Base-by-base conservation (phyloP, 2,797 vertebrate genomes). In the Microcaecilia unicolor region DNA sequence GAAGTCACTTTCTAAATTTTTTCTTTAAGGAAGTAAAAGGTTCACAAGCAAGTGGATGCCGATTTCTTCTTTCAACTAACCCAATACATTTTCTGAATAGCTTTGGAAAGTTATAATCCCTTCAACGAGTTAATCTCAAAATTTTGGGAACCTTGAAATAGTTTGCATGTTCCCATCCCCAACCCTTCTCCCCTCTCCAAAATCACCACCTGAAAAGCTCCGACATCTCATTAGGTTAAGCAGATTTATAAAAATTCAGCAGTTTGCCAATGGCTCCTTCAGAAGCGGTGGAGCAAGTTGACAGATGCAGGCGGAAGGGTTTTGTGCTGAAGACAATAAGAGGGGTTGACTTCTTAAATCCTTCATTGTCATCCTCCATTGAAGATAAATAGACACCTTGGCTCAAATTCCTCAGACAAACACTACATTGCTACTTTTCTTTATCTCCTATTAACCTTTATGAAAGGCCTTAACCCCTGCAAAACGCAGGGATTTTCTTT, bases 141-240 rank as follows among this genome's bases (percentile, higher is more conserved):
- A n/a, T n/a, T n/a, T n/a, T n/a, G n/a, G n/a, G n/a, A n/a, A n/a
- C n/a, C n/a, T n/a, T n/a, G n/a, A n/a, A n/a, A n/a, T n/a, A n/a
- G 51, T 51, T 25, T 50, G 11, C 38, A 3, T 31, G 37, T 15
- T 15, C 13, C 37, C 12, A 0, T 25, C 8, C 35, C 29, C 44
- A 36, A 29, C 48, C 28, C 28, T 42, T 38, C 48, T 44, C 20
- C 9, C 32, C 15, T 22, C 15, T 63, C n/a, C n/a, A n/a, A n/a
- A n/a, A n/a, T n/a, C 32, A 42, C 32, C 76, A 84, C 86, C 78
- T 75, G 77, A 81, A 84, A 87, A 88, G 78, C 71, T 81, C 83
- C n/a, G 85, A 88, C 87, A 92, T 89, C 87, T 92, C 86, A 92
- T 92, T 96, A 93, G 77, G 80, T 76, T 87, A 90, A 91, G 88